A percentile compares a stretch with the other conserved stretches of the same genome.
phyloP scores from a whole-genome alignment of 2,113 vertebrate genomes.

The Plestiodon gilberti region DNA sequence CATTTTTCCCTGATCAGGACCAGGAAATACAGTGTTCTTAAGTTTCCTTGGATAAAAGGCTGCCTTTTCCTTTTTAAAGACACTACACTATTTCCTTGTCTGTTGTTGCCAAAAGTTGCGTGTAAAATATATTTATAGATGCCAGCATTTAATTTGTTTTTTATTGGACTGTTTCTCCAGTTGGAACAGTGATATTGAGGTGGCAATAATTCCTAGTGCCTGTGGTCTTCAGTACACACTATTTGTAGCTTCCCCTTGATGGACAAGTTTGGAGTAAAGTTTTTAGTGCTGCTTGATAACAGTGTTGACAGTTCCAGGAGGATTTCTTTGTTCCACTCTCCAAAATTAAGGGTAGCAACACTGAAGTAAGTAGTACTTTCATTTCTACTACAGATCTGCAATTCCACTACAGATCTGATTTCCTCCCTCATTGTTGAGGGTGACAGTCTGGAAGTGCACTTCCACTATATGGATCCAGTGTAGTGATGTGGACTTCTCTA shows the following conservation, averaged over 20 bases:
- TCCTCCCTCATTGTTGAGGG: not conserved
- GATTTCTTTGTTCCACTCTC: not conserved
- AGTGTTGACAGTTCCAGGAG: not conserved
- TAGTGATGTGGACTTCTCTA: not conserved
- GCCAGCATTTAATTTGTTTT: not conserved
- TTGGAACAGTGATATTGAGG: conserved; percentile 7
- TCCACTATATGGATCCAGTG: too few species aligned
- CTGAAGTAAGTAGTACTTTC: not conserved
- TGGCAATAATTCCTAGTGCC: conserved; percentile 3
- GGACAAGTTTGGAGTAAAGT: not conserved
- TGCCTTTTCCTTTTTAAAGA: too few species aligned
- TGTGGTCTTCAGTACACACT: not conserved
- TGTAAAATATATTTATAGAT: not conserved
- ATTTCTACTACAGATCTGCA: not conserved
- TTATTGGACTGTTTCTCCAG: not conserved
- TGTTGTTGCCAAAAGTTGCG: not conserved
- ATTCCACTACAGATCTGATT: too few species aligned
- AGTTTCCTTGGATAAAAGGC: too few species aligned
- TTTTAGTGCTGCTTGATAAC: not conserved
- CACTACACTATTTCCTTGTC: not conserved
- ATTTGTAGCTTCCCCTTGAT: not conserved
- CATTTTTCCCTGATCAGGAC: too few species aligned
- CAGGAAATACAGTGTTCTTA: too few species aligned
- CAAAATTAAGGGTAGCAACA: not conserved
- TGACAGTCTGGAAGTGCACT: not conserved